Evolutionary conservation across 23 tunicate species (phyloP), one percentile per base, ranked within the genome.

Genomic region (Diplosoma virens): DNA sequence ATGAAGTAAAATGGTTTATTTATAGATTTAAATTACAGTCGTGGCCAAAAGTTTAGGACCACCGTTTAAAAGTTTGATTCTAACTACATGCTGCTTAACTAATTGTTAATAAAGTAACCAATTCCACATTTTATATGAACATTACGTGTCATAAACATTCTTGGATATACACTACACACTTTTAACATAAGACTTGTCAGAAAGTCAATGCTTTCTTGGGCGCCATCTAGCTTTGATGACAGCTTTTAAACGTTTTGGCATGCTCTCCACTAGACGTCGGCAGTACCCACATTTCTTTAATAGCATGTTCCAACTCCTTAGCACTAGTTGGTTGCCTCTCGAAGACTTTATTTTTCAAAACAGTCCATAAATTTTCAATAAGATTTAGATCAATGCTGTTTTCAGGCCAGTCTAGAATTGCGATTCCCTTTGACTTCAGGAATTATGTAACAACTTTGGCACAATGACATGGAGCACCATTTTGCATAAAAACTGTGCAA

Each of bases 201-300:
- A 41, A 41, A 14, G 14, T 41, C 50, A 41, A 41, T 41, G 50
- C 50, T 41, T 41, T 41, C 14, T 41, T 41, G 50, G 14, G 50
- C 50, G 11, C 9, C 50, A 9, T 41, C 14, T 14, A 41, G 50
- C 50, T 41, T 41, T 41, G 50, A 41, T 14, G 14, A 41, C 9
- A 41, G 50, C 50, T 14, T 41, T 9, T 41, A 41, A 41, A 41
- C 50, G 14, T 41, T 41, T 41, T 41, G 50, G 50, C 50, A 41
- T 7, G 50, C 50, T 41, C 50, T 41, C 14, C 50, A 41, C 9
- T 14, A 41, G 50, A 41, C 50, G 50, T 41, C 50, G 50, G 50
- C 14, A 56, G 64, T 56, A 56, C 64, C 64, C 64, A 56, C 22
- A 56, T 23, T 56, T 14, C 64, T 56, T 56, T 56, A 23, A 56